Evolutionary conservation across 2,797 vertebrate species (phyloP).

Genomic region (Anas bernieri): DNA sequence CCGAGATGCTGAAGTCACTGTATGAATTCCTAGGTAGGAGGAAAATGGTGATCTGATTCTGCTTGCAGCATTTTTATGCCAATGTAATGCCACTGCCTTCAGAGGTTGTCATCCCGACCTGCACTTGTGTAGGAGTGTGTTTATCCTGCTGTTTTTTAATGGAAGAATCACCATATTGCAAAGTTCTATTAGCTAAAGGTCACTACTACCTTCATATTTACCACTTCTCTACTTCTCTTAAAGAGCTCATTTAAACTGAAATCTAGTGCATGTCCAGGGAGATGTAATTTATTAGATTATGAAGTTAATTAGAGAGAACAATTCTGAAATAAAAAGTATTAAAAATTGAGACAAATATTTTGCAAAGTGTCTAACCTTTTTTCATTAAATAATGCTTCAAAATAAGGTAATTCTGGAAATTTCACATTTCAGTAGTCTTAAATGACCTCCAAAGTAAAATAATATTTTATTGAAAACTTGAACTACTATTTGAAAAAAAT

Average conservation of each 20-base stretch:
- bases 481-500: neutral
- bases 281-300: neutral
- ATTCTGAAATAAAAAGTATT: neutral
- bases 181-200: neutral
- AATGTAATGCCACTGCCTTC: neutral
- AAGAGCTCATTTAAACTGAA: neutral
- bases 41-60: neutral
- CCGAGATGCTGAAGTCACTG: neutral
- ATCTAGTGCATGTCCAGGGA: accelerated
- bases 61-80: neutral
- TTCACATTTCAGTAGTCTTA: neutral
- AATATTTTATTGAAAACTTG: neutral
- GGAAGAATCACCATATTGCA: neutral
- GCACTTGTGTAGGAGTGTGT: neutral
- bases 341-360: neutral
- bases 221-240: neutral
- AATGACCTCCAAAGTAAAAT: neutral
- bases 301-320: neutral
- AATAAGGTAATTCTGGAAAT: neutral
- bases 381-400: neutral
- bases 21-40: neutral
- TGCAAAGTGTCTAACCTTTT: neutral
- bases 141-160: neutral
- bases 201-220: neutral
- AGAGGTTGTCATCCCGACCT: neutral